Evolutionary conservation across 1,140 invertebrate genomes (phyloP).

Genomic region (Heterodera schachtii): DNA sequence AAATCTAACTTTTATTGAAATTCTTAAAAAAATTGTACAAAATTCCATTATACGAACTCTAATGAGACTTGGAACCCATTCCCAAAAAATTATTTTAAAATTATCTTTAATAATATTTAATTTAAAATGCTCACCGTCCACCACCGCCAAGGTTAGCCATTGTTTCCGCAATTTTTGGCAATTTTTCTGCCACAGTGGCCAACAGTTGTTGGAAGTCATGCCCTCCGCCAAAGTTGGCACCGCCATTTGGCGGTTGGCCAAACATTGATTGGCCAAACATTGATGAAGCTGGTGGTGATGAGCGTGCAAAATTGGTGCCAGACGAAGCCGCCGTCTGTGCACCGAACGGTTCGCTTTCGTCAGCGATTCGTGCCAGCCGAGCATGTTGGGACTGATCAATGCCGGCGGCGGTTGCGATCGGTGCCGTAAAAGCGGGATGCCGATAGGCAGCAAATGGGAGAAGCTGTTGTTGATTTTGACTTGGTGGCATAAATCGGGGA

Average conservation of each 20-base stretch:
- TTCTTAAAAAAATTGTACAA: no score
- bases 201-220: conserved; percentile 24
- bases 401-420: neutral
- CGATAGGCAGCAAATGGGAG: conserved; percentile 20
- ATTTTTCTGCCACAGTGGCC: conserved; percentile 27
- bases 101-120: no score
- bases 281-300: neutral
- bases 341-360: conserved; percentile 22
- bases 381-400: conserved; percentile 1
- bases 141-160: conserved; percentile 17
- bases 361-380: conserved; percentile 18
- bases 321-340: neutral
- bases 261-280: no score
- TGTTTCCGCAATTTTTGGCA: conserved; percentile 30
- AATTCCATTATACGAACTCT: no score
- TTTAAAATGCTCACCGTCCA: no score
- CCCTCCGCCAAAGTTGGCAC: neutral
- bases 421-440: conserved; percentile 2
- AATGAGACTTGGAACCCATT: no score
- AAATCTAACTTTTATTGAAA: no score
- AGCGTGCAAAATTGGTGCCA: neutral
- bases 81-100: no score
- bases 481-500: neutral
- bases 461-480: neutral
- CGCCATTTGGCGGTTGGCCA: neutral